These are phyloP conservation scores for Xiphias gladius DNA, from an alignment of 2,113 vertebrate genomes.

Conservation along the genomic window DNA sequence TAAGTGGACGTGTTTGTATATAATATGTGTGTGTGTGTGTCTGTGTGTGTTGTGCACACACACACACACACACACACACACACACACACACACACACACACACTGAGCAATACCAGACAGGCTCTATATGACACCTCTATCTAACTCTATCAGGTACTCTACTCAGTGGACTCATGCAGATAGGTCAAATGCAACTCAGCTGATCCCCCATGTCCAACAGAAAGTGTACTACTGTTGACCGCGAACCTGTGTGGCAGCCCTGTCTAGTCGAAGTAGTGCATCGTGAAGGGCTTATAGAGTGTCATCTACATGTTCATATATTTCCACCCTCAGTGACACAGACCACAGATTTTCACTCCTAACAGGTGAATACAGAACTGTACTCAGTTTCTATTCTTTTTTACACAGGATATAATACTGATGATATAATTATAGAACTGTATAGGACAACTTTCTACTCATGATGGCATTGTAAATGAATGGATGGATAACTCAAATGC, in stretches of 20 bases:
- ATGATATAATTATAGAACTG: slow-evolving; percentile 64
- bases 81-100: slow-evolving; percentile 59
- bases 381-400: slow-evolving; percentile 68
- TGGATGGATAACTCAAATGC: slow-evolving; percentile 64
- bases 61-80: slow-evolving; percentile 40
- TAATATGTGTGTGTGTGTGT: slow-evolving; percentile 48
- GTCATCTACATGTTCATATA: slow-evolving; percentile 63
- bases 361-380: slow-evolving; percentile 64
- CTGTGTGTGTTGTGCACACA: slow-evolving; percentile 59
- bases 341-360: slow-evolving; percentile 70
- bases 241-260: slow-evolving; percentile 79
- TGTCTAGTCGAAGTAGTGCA: slow-evolving; percentile 70
- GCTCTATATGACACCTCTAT: slow-evolving; percentile 74
- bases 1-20: slow-evolving; percentile 63
- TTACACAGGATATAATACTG: slow-evolving; percentile 67
- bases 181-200: slow-evolving; percentile 69
- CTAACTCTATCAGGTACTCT: slow-evolving; percentile 81
- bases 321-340: slow-evolving; percentile 71
- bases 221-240: slow-evolving; percentile 78
- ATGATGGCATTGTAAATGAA: slow-evolving; percentile 71
- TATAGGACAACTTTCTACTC: slow-evolving; percentile 77
- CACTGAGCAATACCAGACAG: slow-evolving; percentile 82
- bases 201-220: slow-evolving; percentile 59
- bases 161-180: slow-evolving; percentile 76
- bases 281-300: slow-evolving; percentile 76